A percentile compares a stretch with the other conserved stretches of the same genome.
phyloP scores from a whole-genome alignment of 2,113 vertebrate species.

The Cololabis saira region DNA sequence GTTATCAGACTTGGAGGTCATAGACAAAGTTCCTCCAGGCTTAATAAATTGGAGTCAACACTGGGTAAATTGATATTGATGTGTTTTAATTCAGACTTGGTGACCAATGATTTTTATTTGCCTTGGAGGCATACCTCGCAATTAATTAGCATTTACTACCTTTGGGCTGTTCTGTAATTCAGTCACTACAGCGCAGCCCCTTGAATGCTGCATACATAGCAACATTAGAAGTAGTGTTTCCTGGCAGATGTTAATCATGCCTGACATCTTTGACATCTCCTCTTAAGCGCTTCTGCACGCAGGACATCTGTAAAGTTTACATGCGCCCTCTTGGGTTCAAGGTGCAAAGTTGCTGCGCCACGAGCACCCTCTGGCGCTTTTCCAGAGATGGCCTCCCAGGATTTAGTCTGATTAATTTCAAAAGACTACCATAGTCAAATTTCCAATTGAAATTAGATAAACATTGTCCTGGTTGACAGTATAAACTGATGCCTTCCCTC shows the following conservation, averaged over 20 bases:
- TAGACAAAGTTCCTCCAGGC: slow-evolving; percentile 3
- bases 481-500: too few species aligned
- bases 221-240: slow-evolving; percentile 28
- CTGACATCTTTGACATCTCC: not conserved
- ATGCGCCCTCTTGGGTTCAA: slow-evolving; percentile 28
- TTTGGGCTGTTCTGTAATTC: slow-evolving; percentile 39
- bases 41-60: slow-evolving; percentile 20
- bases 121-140: slow-evolving; percentile 48
- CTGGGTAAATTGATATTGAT: slow-evolving; percentile 41
- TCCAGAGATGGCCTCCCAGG: slow-evolving; percentile 30
- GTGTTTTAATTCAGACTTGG: slow-evolving; percentile 47
- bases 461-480: too few species aligned
- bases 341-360: slow-evolving; percentile 33
- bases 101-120: slow-evolving; percentile 63
- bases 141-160: slow-evolving; percentile 71
- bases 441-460: too few species aligned
- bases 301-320: slow-evolving; percentile 25
- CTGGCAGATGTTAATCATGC: slow-evolving; percentile 12
- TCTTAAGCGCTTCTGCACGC: slow-evolving; percentile 17
- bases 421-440: too few species aligned
- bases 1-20: slow-evolving; percentile 2
- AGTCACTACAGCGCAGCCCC: slow-evolving; percentile 32
- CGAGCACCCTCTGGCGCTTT: slow-evolving; percentile 59
- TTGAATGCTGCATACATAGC: slow-evolving; percentile 34
- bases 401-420: slow-evolving; percentile 10